Evolutionary conservation across 2,113 vertebrate genomes (phyloP), one percentile per base, ranked within the genome.

Genomic region (Gavia stellata): DNA sequence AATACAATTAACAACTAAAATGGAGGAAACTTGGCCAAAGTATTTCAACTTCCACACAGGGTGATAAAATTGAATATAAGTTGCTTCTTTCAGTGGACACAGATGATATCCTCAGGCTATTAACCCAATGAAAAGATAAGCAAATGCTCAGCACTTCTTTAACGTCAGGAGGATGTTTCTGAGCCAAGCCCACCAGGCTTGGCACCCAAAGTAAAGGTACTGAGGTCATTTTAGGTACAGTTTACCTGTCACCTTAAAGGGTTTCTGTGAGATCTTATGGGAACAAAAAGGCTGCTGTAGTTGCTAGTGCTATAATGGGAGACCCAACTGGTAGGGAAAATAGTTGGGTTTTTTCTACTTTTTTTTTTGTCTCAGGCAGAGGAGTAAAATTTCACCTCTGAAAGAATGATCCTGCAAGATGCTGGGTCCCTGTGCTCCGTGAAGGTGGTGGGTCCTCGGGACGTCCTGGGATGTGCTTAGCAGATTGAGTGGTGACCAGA

Each of bases 341-440:
- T 65, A 11, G 4, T 10, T 28, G 42, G 28, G 9, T 1, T 0
- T 2, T 58, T 18, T 78, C 77, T 58, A 28, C 0, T 1, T 2
- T 38, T 62, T 68, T 77, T 70, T 68, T 65, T 77, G 31, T 72
- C 53, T 55, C 23, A n/a, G 56, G 34, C 52, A 81, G 25, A 33
- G 36, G 47, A 67, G 14, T 52, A 67, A 90, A 79, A 74, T 53
- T 52, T 61, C 42, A 50, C 18, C 33, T 72, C 72, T 59, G 61
- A 44, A 40, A 31, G 71, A 77, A 40, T 3, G 18, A 56, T 12
- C 74, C 31, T 71, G 40, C 63, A 65, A 78, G 70, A 52, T 0
- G 2, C 16, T 65, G 40, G 6, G 18, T 38, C 31, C 23, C n/a
- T 59, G 38, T 58, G 53, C 31, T 56, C 47, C 31, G 3, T 29